Evolutionary conservation across 2,113 vertebrate species (phyloP).

Genomic region (Tetrao urogallus): DNA sequence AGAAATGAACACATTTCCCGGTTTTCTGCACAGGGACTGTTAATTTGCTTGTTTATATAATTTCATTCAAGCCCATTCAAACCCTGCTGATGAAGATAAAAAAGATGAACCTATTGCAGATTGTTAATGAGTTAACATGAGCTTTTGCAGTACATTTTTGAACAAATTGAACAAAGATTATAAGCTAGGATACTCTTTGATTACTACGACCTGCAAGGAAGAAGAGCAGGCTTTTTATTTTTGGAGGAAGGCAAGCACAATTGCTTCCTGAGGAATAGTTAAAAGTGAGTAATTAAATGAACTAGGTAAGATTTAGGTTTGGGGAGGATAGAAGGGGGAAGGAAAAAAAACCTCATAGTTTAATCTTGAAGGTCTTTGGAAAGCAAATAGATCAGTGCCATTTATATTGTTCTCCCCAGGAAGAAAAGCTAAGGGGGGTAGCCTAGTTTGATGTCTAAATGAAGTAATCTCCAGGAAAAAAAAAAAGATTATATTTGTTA

Average conservation of each 20-base stretch:
- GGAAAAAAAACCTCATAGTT: conserved; percentile 1
- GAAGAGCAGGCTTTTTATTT: background rate
- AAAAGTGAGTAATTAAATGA: conserved; percentile 49
- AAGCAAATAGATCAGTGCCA: conserved; percentile 25
- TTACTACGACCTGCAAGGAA: background rate
- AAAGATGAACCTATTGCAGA: background rate
- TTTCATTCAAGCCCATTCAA: background rate
- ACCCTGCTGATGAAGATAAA: background rate
- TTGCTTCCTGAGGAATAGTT: background rate
- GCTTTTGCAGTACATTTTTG: background rate
- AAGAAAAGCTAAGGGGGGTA: background rate
- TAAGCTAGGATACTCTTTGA: background rate
- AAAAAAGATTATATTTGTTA: conserved; percentile 79
- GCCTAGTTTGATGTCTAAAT: conserved; percentile 79
- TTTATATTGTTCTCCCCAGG: conserved; percentile 45
- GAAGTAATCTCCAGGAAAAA: conserved; percentile 68
- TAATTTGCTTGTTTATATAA: background rate
- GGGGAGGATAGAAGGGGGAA: no score
- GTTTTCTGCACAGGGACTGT: background rate
- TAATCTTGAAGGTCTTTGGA: conserved; percentile 41
- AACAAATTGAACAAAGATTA: background rate
- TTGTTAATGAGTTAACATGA: background rate
- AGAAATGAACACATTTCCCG: background rate
- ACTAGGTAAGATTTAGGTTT: conserved; percentile 37
- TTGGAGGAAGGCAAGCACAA: background rate